Evolutionary conservation across 2,888 invertebrate species (phyloP).

Genomic region (Taenaris catops): DNA sequence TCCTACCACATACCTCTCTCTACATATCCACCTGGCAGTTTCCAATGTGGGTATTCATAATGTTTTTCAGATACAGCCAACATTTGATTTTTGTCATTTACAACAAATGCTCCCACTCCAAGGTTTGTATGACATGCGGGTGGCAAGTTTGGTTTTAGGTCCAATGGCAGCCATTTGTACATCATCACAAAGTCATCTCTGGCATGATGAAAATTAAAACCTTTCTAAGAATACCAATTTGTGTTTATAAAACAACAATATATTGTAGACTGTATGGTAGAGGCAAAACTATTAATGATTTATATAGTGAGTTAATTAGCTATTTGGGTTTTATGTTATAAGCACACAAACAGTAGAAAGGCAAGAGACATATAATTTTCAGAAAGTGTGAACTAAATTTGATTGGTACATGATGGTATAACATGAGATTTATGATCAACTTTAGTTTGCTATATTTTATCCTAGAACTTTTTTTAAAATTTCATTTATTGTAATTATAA

Average conservation of each 20-base stretch:
- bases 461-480: too few species aligned
- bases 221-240: constrained; percentile 77
- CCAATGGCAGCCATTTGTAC: constrained; percentile 87
- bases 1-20: constrained; percentile 89
- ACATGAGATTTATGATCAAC: too few species aligned
- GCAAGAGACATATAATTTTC: too few species aligned
- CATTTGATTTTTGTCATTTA: constrained; percentile 86
- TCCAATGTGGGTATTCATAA: constrained; percentile 86
- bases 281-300: too few species aligned
- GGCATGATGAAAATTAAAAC: constrained; percentile 95
- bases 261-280: too few species aligned
- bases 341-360: too few species aligned
- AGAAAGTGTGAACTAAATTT: too few species aligned
- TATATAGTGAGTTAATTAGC: too few species aligned
- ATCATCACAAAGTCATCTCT: constrained; percentile 89
- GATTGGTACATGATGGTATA: too few species aligned
- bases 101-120: constrained; percentile 93
- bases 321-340: too few species aligned
- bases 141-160: constrained; percentile 83
- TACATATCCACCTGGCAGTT: constrained; percentile 95
- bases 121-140: constrained; percentile 86
- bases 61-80: constrained; percentile 90
- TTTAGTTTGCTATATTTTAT: too few species aligned
- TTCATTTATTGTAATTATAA: too few species aligned
- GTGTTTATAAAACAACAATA: constrained; percentile 9